Conservation (phyloP, 2,113 vertebrate species). For the Eulemur rufifrons region DNA sequence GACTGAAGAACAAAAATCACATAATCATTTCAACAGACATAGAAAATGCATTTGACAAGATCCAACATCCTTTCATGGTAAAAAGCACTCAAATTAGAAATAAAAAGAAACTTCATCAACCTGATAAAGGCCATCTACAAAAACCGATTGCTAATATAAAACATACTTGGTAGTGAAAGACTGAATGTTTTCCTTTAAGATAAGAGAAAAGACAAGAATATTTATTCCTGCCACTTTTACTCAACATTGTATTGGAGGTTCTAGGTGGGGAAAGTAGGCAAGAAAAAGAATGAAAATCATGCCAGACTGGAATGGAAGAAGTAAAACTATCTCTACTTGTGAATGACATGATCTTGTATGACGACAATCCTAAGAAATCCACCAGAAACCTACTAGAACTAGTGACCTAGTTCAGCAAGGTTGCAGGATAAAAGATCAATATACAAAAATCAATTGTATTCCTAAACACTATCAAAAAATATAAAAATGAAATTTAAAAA, state of each 20-base stretch:
- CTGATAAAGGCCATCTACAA: background rate
- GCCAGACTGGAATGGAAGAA: background rate
- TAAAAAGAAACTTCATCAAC: background rate
- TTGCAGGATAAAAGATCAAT: background rate
- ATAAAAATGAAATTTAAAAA: constrained; percentile 13
- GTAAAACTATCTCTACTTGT: background rate
- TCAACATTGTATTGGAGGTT: background rate
- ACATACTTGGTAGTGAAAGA: background rate
- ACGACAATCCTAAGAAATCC: background rate
- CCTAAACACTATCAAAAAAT: background rate
- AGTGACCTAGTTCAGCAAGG: background rate
- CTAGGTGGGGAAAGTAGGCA: background rate
- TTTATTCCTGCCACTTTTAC: background rate
- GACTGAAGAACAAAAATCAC: constrained; percentile 13
- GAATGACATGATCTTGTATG: background rate
- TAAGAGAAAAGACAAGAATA: background rate
- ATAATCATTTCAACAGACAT: background rate
- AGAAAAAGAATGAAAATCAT: constrained; percentile 3
- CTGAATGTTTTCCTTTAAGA: background rate
- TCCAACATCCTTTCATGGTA: background rate
- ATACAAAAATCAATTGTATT: background rate
- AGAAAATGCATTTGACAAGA: constrained; percentile 15
- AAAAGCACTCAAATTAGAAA: background rate
- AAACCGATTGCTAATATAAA: constrained; percentile 4
- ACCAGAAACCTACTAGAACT: constrained; percentile 2